Evolutionary conservation across 2,113 vertebrate species (phyloP).

Genomic region (Galeopterus variegatus): DNA sequence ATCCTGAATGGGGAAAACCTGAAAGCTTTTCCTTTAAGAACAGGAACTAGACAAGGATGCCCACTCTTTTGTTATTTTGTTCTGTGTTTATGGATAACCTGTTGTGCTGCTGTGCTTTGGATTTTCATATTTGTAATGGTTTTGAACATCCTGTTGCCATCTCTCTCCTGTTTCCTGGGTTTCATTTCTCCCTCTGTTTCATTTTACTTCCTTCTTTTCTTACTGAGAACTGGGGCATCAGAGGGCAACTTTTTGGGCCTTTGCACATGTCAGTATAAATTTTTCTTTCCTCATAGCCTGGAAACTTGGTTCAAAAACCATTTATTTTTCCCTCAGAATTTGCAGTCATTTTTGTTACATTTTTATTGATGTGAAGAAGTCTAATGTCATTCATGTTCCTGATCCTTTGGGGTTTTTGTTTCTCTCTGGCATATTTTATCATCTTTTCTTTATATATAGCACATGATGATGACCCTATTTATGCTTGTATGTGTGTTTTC

Average conservation of each 20-base stretch:
- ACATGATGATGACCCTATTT: not conserved
- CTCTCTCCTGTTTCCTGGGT: not conserved
- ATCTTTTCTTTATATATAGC: not conserved
- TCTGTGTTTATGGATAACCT: not conserved
- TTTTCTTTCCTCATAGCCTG: not conserved
- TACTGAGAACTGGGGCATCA: not conserved
- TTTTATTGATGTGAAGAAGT: not conserved
- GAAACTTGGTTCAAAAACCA: not conserved
- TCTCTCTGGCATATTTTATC: not conserved
- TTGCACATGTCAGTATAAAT: not conserved
- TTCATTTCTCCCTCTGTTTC: not conserved
- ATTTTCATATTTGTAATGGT: not conserved
- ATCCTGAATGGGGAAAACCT: too few relatives aligned
- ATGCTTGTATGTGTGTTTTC: not conserved
- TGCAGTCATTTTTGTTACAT: not conserved
- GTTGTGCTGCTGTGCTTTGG: not conserved
- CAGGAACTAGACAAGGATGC: too few relatives aligned
- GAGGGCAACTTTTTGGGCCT: not conserved
- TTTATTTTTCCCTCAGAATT: not conserved
- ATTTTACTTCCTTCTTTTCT: not conserved
- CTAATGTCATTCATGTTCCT: not conserved
- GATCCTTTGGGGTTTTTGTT: not conserved
- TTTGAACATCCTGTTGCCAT: not conserved
- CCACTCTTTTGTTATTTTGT: not conserved
- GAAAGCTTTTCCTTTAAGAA: too few relatives aligned